Evolutionary conservation across 2,888 invertebrate species (phyloP), one percentile per base, ranked within the genome.

Genomic region (Caenorhabditis panamensis): DNA sequence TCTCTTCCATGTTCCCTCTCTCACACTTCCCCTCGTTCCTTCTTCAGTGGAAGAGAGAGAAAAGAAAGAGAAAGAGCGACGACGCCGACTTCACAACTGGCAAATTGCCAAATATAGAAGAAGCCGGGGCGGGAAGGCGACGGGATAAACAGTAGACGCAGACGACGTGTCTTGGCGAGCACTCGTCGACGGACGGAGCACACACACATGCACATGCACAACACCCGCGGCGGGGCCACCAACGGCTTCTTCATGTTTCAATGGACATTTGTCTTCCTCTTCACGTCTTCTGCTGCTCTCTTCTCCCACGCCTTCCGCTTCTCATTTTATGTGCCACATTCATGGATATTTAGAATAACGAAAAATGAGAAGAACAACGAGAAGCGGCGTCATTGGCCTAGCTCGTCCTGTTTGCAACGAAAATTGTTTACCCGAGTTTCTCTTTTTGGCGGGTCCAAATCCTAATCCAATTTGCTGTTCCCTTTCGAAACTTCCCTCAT

Each of bases 41-140:
- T 31, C 18, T 49, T 49, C 49, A 20, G 37, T 26, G 47, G 5
- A 20, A 69, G 59, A 69, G 22, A 41, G 41, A 54, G 41, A 51
- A 18, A 59, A 36, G 20, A 37, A 24, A 36, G 58, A 56, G n/a
- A 18, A 28, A 58, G 20, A 18, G 37, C 36, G 54, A 58, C 51
- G 58, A 56, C 72, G 54, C 58, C 63, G 63, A 64, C 72, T 72
- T 72, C 77, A 64, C 68, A 76, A 76, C 78, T 69, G 78, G 78
- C 78, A 71, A 78, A 78, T 78, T 78, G 78, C 78, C 78, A 78
- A 78, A 78, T 71, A 63, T 77, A 68, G 69, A 68, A 53, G 37
- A 51, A n/a, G 37, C 9, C n/a, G 16, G 47, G 62, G 11, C 9
- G 41, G 44, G 49, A 37, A 41, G 47, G 26, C 20, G 51, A n/a